phyloP scores from a whole-genome alignment of 2,888 invertebrate species.

The Pandemis corylana region DNA sequence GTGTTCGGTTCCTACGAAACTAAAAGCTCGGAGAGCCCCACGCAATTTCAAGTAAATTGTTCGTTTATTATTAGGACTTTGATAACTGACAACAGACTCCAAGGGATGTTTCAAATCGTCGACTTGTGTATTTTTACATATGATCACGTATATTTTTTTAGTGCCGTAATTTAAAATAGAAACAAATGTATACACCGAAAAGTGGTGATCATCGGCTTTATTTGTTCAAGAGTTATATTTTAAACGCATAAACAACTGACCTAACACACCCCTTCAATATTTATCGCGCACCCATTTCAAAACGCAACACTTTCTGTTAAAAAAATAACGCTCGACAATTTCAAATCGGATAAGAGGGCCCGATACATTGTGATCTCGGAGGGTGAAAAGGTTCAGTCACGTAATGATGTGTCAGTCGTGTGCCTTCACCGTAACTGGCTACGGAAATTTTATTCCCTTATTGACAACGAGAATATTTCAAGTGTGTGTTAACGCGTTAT shows the following conservation, averaged over 20 bases:
- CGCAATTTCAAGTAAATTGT: neutral
- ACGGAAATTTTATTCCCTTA: conserved; percentile 72
- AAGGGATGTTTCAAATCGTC: too few relatives aligned
- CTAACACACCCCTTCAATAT: neutral
- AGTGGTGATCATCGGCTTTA: too few relatives aligned
- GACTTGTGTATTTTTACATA: too few relatives aligned
- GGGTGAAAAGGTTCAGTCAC: conserved; percentile 71
- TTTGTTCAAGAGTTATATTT: too few relatives aligned
- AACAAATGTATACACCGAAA: too few relatives aligned
- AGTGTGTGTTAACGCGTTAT: conserved; percentile 51
- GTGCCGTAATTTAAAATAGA: too few relatives aligned
- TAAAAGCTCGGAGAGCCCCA: neutral
- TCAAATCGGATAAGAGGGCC: conserved; percentile 35
- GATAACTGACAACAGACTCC: neutral
- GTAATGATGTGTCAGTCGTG: conserved; percentile 76
- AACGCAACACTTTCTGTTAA: conserved; percentile 9
- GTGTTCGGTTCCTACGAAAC: neutral
- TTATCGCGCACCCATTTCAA: conserved; percentile 1
- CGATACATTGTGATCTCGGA: conserved; percentile 61
- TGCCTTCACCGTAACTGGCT: conserved; percentile 54
- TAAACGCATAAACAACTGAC: neutral
- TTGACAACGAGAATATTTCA: conserved; percentile 62
- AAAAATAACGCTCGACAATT: conserved; percentile 34
- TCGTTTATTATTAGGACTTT: neutral
- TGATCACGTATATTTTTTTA: too few relatives aligned